These are phyloP conservation scores for Brachionus asplanchnoidis DNA, from an alignment of 1,140 invertebrate species.

Conservation along the genomic window DNA sequence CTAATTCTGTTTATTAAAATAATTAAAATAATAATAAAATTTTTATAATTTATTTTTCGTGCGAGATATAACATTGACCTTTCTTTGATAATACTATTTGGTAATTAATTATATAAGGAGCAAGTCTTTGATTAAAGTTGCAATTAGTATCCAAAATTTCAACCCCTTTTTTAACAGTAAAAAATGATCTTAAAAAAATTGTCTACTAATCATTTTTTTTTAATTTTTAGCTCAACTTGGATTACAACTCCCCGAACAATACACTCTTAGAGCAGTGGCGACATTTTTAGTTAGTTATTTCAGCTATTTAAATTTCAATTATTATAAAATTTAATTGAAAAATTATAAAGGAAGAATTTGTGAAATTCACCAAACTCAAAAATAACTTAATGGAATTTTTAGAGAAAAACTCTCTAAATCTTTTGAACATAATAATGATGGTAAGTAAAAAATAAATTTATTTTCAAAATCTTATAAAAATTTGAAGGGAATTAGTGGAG, in stretches of 20 bases:
- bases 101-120: too few species aligned
- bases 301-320: neutral
- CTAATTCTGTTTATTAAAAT: too few species aligned
- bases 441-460: neutral
- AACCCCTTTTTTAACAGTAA: neutral
- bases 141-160: too few species aligned
- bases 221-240: conserved; percentile 26
- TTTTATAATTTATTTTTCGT: too few species aligned
- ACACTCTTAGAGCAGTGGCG: conserved; percentile 22
- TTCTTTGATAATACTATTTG: too few species aligned
- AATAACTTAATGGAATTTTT: conserved; percentile 34
- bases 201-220: neutral
- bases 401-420: neutral
- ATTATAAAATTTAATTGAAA: neutral
- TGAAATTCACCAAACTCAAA: conserved; percentile 32
- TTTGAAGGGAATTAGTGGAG: conserved; percentile 33
- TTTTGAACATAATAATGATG: conserved; percentile 1
- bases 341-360: conserved; percentile 26
- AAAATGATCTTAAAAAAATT: neutral
- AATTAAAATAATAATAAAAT: too few species aligned
- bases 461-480: neutral
- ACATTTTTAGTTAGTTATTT: conserved; percentile 26
- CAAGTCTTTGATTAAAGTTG: too few species aligned
- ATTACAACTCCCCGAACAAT: conserved; percentile 36
- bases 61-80: too few species aligned